phyloP scores from a whole-genome alignment of 2,888 invertebrate genomes.

The Heliconius sara region DNA sequence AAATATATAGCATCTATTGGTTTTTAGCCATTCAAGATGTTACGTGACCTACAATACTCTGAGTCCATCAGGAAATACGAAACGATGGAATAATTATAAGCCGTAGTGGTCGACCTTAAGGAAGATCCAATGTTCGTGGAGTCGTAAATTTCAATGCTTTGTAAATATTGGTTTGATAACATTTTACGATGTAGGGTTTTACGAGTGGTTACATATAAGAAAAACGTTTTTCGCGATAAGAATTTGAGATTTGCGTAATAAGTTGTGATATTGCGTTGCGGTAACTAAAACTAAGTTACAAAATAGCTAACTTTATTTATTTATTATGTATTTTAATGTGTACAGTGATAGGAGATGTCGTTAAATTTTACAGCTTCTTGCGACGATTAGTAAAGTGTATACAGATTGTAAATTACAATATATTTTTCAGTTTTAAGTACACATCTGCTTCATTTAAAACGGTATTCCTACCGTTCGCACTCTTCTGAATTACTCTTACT shows the following conservation, averaged over 20 bases:
- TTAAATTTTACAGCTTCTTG: constrained; percentile 1
- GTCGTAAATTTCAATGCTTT: constrained; percentile 31
- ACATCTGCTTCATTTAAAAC: no score
- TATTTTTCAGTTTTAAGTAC: background rate
- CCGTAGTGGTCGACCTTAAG: constrained; percentile 40
- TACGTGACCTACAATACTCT: constrained; percentile 25
- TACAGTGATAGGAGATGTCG: background rate
- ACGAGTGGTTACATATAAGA: constrained; percentile 41
- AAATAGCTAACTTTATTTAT: constrained; percentile 16
- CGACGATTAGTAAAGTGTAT: background rate
- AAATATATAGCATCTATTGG: constrained; percentile 16
- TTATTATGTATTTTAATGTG: constrained; percentile 15
- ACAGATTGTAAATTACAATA: background rate
- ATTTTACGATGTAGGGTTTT: constrained; percentile 34
- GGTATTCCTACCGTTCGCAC: no score
- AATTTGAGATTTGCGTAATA: constrained; percentile 40
- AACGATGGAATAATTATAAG: constrained; percentile 42
- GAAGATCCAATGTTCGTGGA: constrained; percentile 22
- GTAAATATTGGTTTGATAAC: constrained; percentile 29
- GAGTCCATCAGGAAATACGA: constrained; percentile 36
- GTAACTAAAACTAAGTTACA: background rate
- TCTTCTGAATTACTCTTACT: no score
- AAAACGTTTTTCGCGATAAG: constrained; percentile 43
- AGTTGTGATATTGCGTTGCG: constrained; percentile 26
- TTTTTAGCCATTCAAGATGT: constrained; percentile 20